Conservation (phyloP, 92 coral and sea anemone genomes). For the Palythoa grandis region DNA sequence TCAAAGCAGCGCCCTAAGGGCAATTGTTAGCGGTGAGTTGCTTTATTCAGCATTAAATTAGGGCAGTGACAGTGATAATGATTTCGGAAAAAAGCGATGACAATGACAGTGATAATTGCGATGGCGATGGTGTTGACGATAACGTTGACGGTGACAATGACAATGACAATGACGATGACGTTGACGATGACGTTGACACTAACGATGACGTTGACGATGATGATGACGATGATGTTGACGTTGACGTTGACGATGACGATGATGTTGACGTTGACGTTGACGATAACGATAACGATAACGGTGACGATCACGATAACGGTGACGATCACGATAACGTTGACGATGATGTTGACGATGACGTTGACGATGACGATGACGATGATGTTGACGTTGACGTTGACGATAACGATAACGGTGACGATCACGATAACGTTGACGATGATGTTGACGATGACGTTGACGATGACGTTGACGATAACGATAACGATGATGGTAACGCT, state of each 20-base stretch:
- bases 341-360: neutral
- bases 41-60: no score
- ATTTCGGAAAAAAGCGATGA: no score
- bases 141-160: neutral
- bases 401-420: neutral
- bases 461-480: no score
- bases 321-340: neutral
- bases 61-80: no score
- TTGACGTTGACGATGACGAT: neutral
- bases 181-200: neutral
- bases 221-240: no score
- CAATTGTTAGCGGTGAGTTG: neutral
- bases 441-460: neutral
- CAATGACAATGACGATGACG: neutral
- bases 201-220: no score
- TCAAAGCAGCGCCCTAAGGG: neutral
- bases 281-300: no score
- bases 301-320: neutral
- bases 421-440: neutral
- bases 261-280: neutral
- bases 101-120: neutral
- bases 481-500: neutral
- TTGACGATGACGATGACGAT: neutral
- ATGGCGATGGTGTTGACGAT: neutral
- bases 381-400: neutral